Percentiles rank a stretch among this genome's conserved stretches.
Evolutionary conservation across 1,140 invertebrate species (phyloP).

Genomic region (Camponotus vicinus): DNA sequence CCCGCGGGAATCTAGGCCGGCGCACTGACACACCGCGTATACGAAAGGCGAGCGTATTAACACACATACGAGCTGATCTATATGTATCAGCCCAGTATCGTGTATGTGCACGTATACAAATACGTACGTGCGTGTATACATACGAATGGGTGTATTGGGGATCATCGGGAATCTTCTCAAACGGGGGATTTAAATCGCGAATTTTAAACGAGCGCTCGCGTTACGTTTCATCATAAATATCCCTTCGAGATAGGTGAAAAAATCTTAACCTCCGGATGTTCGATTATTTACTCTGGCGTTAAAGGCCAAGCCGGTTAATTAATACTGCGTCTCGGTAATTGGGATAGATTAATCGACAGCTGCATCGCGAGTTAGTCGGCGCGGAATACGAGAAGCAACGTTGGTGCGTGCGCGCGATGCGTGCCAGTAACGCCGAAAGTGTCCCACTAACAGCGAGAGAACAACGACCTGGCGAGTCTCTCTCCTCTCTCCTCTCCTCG

Average conservation of each 20-base stretch:
- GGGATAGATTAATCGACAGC: conserved; percentile 66
- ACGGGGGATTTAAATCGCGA: not conserved
- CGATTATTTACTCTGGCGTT: not conserved
- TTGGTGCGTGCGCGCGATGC: conserved; percentile 62
- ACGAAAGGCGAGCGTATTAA: conserved; percentile 75
- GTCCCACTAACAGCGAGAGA: conserved; percentile 77
- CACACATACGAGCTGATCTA: conserved; percentile 67
- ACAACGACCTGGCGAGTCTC: conserved; percentile 77
- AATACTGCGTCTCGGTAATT: conserved; percentile 43
- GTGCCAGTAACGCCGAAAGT: conserved; percentile 79
- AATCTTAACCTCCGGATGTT: not conserved
- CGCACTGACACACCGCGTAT: conserved; percentile 77
- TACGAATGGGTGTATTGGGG: conserved; percentile 34
- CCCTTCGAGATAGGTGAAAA: not conserved
- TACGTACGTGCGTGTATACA: not conserved
- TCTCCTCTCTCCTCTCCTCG: conserved; percentile 47
- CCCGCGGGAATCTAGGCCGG: conserved; percentile 85
- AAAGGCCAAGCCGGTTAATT: conserved; percentile 21
- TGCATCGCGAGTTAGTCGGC: conserved; percentile 36
- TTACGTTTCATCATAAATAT: not conserved
- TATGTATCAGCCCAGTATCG: conserved; percentile 32
- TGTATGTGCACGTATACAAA: conserved; percentile 66
- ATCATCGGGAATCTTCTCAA: conserved; percentile 38
- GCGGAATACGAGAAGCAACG: not conserved
- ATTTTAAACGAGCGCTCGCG: not conserved